phyloP scores from a whole-genome alignment of 2,888 invertebrate species.

The Spodoptera exigua region DNA sequence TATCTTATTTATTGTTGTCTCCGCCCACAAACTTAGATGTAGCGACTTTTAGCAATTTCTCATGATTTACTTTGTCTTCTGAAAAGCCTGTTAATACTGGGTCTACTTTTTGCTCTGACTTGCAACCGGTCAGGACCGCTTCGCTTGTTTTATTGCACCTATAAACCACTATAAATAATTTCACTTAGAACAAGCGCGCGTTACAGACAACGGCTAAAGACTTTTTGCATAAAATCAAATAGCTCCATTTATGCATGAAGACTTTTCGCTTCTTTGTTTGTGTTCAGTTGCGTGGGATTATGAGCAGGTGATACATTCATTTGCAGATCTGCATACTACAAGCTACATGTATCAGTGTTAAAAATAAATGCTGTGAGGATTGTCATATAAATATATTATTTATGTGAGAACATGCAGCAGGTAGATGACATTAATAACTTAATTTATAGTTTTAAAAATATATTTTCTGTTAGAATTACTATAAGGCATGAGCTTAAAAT shows the following conservation, averaged over 20 bases:
- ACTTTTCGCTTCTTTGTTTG: conserved; percentile 40
- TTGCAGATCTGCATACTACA: conserved; percentile 37
- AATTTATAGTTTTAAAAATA: conserved; percentile 27
- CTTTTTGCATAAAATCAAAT: conserved; percentile 44
- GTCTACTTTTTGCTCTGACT: conserved; percentile 79
- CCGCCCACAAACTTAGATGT: conserved; percentile 69
- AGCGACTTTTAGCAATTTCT: conserved; percentile 71
- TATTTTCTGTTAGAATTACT: conserved; percentile 20
- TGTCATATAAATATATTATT: conserved; percentile 25
- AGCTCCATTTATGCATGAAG: conserved; percentile 37
- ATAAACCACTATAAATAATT: conserved; percentile 56
- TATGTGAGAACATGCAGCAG: conserved; percentile 18
- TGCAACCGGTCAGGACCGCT: conserved; percentile 68
- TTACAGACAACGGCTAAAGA: conserved; percentile 38
- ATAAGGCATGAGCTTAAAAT: too few relatives aligned
- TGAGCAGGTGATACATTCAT: conserved; percentile 50
- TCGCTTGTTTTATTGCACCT: conserved; percentile 53
- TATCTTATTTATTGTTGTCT: conserved; percentile 73
- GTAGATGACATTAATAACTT: conserved; percentile 12
- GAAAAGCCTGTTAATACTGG: conserved; percentile 68
- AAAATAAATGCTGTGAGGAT: conserved; percentile 34
- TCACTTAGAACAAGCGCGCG: conserved; percentile 48
- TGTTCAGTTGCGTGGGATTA: conserved; percentile 42
- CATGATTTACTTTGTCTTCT: conserved; percentile 76
- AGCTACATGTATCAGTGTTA: conserved; percentile 11